Base-by-base conservation (phyloP, 35 echinoderm and acorn worm species). In the Stichopus chloronotus region DNA sequence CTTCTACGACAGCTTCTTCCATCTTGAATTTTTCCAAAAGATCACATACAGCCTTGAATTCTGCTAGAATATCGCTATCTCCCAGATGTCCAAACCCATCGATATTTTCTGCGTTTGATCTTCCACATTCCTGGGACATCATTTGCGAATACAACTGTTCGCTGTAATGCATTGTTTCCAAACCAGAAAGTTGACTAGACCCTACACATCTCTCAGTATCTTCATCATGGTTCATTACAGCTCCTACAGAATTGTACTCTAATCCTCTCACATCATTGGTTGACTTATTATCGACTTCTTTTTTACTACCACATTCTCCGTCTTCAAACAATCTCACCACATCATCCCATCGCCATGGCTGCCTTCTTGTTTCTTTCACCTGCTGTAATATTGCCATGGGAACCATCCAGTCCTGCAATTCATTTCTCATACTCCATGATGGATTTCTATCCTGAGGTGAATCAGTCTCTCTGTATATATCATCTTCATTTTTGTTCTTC, bases 321-420 rank as follows among this genome's bases (percentile, higher is more conserved):
- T 85, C 25, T 57, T 93, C 87, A 91, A 93, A 96, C n/a, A 84
- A 24, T 23, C 76, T 90, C 19, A 79, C 80, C 54, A 78, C 92
- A n/a, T 96, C 83, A 25, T 93, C 63, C 92, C 92, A 96, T 12
- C 87, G 91, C 86, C 87, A 91, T 30, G 54, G 65, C 11, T 96
- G 61, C 22, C 81, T 71, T 17, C 25, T 17, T 8, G 43, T 63
- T 17, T 59, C 86, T 25, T 58, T 58, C n/a, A 43, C 56, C 55
- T 89, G 6, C 21, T 91, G 11, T 57, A 72, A 17, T 9, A 74
- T 87, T 11, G 83, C 55, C 78, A 74, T 79, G 53, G 52, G 71
- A 65, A 93, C 55, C 69, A 59, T 43, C 11, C 81, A 81, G 78
- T 83, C 91, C 21, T 63, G 22, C 25, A 58, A 57, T 21, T 83